Conservation (phyloP, 2,888 invertebrate genomes). For the Tinea pellionella region DNA sequence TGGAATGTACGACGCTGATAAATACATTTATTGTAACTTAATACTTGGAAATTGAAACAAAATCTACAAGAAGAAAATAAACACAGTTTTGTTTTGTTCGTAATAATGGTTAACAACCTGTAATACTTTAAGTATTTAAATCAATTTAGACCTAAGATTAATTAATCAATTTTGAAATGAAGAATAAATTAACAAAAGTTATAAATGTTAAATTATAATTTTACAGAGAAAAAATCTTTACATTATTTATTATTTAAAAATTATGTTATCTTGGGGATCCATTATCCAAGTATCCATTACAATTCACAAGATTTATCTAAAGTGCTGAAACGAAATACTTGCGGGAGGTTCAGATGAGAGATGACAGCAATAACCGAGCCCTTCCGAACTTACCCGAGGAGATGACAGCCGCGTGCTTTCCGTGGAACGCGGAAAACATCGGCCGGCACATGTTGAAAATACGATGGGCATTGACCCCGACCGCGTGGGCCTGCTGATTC, state of each 20-base stretch:
- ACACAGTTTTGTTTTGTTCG: no score
- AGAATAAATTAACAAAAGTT: no score
- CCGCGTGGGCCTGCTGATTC: conserved; percentile 45
- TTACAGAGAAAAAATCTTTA: no score
- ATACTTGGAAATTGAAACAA: no score
- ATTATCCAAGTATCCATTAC: neutral
- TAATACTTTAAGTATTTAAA: no score
- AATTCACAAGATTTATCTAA: neutral
- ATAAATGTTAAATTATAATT: no score
- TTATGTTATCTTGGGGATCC: neutral
- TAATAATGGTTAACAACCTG: no score
- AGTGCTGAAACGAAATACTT: conserved; percentile 4
- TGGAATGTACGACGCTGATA: neutral
- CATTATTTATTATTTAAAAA: no score
- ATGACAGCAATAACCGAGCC: conserved; percentile 33
- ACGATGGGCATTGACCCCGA: conserved; percentile 65
- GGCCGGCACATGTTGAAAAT: conserved; percentile 68
- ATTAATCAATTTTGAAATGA: no score
- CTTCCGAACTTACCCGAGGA: conserved; percentile 49
- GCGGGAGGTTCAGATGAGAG: neutral
- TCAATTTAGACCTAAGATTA: no score
- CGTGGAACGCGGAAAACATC: conserved; percentile 67
- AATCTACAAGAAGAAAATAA: no score
- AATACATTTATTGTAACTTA: no score
- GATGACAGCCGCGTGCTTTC: conserved; percentile 48